Conservation (phyloP, 1,140 invertebrate species). For the Thereuonema tuberculata region DNA sequence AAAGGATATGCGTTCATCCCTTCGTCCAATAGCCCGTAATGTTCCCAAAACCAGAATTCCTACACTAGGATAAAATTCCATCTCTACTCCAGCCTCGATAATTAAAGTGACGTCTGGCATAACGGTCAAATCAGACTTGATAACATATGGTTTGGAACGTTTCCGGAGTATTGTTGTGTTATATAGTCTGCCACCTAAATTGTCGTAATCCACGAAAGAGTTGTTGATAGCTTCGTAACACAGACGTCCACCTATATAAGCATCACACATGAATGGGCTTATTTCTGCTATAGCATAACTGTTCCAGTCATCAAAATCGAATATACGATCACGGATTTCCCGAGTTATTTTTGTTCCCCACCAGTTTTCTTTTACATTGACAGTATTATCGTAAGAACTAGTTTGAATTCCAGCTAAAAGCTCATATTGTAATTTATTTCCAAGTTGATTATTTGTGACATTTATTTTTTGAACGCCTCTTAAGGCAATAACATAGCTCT, state of each 20-base stretch:
- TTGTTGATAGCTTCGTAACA: constrained; percentile 11
- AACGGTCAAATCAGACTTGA: constrained; percentile 86
- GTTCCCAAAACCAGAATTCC: constrained; percentile 90
- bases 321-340: constrained; percentile 70
- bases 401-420: constrained; percentile 81
- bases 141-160: constrained; percentile 56
- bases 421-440: constrained; percentile 79
- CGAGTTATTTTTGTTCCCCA: constrained; percentile 68
- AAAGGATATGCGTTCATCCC: constrained; percentile 68
- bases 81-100: constrained; percentile 74
- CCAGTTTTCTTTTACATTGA: constrained; percentile 90
- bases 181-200: constrained; percentile 68
- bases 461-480: constrained; percentile 88
- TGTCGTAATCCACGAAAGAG: constrained; percentile 40
- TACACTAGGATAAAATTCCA: constrained; percentile 93
- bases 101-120: constrained; percentile 79
- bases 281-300: constrained; percentile 86
- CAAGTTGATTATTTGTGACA: constrained; percentile 79
- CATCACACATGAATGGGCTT: constrained; percentile 59
- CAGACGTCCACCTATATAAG: constrained; percentile 21
- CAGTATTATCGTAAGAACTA: constrained; percentile 65
- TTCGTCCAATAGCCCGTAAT: constrained; percentile 66
- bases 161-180: constrained; percentile 53
- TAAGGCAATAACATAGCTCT: constrained; percentile 75
- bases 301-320: constrained; percentile 99